Base-by-base conservation (phyloP, 2,113 vertebrate species). In the Epinephelus moara region DNA sequence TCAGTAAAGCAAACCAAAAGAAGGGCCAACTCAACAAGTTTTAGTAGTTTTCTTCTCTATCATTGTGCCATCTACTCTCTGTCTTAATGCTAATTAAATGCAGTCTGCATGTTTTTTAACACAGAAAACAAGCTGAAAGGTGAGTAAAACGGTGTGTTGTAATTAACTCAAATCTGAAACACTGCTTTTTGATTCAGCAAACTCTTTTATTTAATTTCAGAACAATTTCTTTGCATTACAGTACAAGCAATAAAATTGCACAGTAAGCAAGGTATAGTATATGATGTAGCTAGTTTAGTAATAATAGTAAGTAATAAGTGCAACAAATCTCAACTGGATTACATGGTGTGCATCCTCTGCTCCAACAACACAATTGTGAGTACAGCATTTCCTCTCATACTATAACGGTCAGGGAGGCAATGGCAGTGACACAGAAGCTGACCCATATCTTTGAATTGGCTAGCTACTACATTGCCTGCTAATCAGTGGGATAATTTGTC, bases 151-250 rank as follows among this genome's bases (percentile, higher is more conserved):
- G 19, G 19, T 70, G 49, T 40, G 7, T 17, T 72, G 56, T 49
- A 15, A 45, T 17, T 21, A 0, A 17, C 4, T 40, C 30, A 71
- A 8, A 42, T 42, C 1, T 11, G 7, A 42, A 19, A 66, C 5
- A 70, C 18, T 30, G 15, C 49, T 25, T 72, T 71, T 45, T 15
- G 0, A 63, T 75, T 70, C 3, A 40, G 40, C 37, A 72, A 55
- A 59, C 1, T 8, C 17, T 63, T 73, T 83, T 73, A 83, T 89
- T 91, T 81, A 47, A 75, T 81, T 14, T 9, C 49, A 68, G 15
- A 75, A 0, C n/a, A 19, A 52, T 76, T 75, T 59, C 1, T 45
- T 37, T 52, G 79, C 23, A 67, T 63, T 17, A 75, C 18, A 80
- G 74, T 17, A 72, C 21, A 80, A 77, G 42, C 68, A 4, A 64